These are phyloP conservation scores for Eriocheir sinensis DNA, from an alignment of 1,140 invertebrate species.

Conservation along the genomic window DNA sequence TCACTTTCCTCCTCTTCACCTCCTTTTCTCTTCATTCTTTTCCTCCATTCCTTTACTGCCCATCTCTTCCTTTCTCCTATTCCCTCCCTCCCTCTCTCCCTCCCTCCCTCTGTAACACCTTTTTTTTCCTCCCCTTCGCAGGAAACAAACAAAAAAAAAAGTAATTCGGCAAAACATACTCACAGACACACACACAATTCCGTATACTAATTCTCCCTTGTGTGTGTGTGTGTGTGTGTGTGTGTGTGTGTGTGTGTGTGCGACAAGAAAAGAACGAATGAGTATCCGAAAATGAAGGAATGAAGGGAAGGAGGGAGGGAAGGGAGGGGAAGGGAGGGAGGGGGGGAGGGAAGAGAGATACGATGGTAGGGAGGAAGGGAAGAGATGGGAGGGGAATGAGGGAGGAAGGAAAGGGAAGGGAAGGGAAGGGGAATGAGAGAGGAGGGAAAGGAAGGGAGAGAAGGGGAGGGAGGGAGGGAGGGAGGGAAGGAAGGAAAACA, in stretches of 20 bases:
- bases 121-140: too few relatives aligned
- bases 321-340: not conserved
- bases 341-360: not conserved
- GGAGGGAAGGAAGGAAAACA: not conserved
- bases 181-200: not conserved
- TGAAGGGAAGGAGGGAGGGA: not conserved
- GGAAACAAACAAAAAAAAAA: not conserved
- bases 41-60: not conserved
- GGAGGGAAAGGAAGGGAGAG: too few relatives aligned
- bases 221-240: not conserved
- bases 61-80: not conserved
- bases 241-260: conserved; percentile 23
- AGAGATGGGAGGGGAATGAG: not conserved
- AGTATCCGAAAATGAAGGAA: not conserved
- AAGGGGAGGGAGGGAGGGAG: not conserved
- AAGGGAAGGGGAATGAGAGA: too few relatives aligned
- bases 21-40: too few relatives aligned
- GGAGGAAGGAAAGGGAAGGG: not conserved
- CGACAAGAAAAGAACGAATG: not conserved
- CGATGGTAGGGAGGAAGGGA: conserved; percentile 30
- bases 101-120: too few relatives aligned
- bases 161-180: not conserved
- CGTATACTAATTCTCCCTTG: not conserved
- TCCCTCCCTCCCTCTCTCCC: not conserved
- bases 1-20: too few relatives aligned